Evolutionary conservation across 30 jellyfish, hydroid and myxozoan genomes (phyloP).

Genomic region (Aurelia sp.): DNA sequence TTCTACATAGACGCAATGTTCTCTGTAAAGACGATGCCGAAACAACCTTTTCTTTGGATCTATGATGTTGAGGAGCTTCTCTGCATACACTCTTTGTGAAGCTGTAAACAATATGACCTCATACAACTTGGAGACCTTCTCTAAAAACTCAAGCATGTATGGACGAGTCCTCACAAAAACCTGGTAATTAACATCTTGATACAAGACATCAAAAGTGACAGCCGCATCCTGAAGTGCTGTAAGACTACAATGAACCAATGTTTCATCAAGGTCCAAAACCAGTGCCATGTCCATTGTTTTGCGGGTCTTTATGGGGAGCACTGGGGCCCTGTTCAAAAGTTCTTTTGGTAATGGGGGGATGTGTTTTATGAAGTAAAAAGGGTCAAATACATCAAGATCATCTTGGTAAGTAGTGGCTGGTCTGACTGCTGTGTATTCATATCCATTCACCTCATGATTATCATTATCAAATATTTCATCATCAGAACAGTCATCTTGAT

Average conservation of each 20-base stretch:
- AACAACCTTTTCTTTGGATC: slow-evolving; percentile 91
- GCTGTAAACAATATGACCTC: slow-evolving; percentile 98
- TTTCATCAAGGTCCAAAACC: slow-evolving; percentile 96
- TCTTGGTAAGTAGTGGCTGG: slow-evolving; percentile 53
- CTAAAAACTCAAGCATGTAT: slow-evolving; percentile 83
- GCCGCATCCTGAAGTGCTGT: slow-evolving; percentile 85
- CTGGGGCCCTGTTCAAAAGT: slow-evolving; percentile 71
- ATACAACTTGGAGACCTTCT: slow-evolving; percentile 82
- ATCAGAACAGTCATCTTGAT: slow-evolving; percentile 23
- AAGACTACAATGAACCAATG: slow-evolving; percentile 97
- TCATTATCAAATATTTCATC: slow-evolving; percentile 27
- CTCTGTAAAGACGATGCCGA: slow-evolving; percentile 96
- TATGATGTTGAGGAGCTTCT: slow-evolving; percentile 86
- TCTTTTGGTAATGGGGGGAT: slow-evolving; percentile 90
- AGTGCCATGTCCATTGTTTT: slow-evolving; percentile 84
- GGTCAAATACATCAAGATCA: slow-evolving; percentile 88
- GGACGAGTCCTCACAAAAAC: slow-evolving; percentile 96
- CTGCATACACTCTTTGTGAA: slow-evolving; percentile 96
- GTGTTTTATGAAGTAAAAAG: slow-evolving; percentile 83
- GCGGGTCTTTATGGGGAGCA: slow-evolving; percentile 94
- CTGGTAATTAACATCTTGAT: slow-evolving; percentile 83
- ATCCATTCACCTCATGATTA: slow-evolving; percentile 29
- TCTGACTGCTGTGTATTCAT: slow-evolving; percentile 44
- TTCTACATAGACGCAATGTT: slow-evolving; percentile 93
- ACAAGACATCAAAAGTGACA: slow-evolving; percentile 83